These are phyloP conservation scores for Saturnia pavonia DNA, from an alignment of 2,888 invertebrate genomes.

Conservation along the genomic window DNA sequence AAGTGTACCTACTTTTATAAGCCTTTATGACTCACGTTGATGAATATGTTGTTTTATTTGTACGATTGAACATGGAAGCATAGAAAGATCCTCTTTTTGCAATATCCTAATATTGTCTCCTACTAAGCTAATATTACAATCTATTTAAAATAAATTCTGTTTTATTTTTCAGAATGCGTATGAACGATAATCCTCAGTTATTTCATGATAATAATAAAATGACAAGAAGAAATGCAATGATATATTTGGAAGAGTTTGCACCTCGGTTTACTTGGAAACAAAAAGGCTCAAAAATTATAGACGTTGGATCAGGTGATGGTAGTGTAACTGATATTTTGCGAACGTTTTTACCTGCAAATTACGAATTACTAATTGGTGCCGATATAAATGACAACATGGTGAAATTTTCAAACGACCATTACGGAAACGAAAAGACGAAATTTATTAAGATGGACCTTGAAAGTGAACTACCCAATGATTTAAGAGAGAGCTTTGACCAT, in stretches of 20 bases:
- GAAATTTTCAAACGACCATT: conserved; percentile 15
- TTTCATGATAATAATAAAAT: too few species aligned
- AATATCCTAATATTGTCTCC: too few species aligned
- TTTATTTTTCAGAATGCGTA: conserved; percentile 16
- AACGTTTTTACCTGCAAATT: conserved; percentile 17
- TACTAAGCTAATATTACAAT: too few species aligned
- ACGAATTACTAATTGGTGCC: conserved; percentile 15
- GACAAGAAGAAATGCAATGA: conserved; percentile 11
- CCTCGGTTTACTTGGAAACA: conserved; percentile 18
- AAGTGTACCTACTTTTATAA: too few species aligned
- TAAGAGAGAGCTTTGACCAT: conserved; percentile 20
- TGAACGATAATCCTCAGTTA: too few species aligned
- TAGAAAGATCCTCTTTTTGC: too few species aligned
- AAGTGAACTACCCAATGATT: conserved; percentile 11
- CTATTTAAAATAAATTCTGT: neutral
- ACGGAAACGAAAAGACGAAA: conserved; percentile 14
- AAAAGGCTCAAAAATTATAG: conserved; percentile 15
- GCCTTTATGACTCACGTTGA: too few species aligned
- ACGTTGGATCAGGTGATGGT: conserved; percentile 28
- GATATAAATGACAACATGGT: conserved; percentile 19
- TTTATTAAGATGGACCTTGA: conserved; percentile 18
- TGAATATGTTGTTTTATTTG: too few species aligned
- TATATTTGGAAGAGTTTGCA: conserved; percentile 15
- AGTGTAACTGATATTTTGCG: conserved; percentile 22
- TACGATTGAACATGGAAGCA: too few species aligned